These are phyloP conservation scores for Microcebus lehilahytsara DNA, from an alignment of 2,113 vertebrate species.

Conservation along the genomic window DNA sequence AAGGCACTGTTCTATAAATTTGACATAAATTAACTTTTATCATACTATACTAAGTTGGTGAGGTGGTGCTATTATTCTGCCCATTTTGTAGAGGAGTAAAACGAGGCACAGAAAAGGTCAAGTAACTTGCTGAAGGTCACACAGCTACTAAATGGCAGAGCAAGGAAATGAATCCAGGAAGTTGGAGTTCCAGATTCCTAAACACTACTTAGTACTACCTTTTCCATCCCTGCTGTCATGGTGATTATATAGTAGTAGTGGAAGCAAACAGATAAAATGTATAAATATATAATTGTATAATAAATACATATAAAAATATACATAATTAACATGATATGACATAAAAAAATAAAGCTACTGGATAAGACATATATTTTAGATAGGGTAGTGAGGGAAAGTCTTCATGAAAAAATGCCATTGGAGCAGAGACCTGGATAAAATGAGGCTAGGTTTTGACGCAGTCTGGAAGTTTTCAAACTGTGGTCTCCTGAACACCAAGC, in stretches of 20 bases:
- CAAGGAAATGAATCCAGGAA: neutral
- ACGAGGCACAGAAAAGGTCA: neutral
- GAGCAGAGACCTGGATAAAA: neutral
- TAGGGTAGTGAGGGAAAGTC: neutral
- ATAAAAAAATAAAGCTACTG: neutral
- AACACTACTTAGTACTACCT: neutral
- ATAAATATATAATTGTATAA: neutral
- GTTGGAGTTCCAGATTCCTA: neutral
- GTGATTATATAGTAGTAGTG: neutral
- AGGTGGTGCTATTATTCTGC: neutral
- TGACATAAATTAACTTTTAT: neutral
- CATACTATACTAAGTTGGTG: neutral
- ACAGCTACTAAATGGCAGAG: neutral
- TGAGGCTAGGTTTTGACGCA: neutral
- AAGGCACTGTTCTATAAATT: neutral
- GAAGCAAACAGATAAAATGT: neutral
- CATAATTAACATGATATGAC: neutral
- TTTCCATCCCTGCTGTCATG: neutral
- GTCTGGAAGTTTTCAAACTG: neutral
- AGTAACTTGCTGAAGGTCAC: neutral
- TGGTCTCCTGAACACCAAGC: accelerated
- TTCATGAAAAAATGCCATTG: neutral
- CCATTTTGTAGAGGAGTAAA: neutral
- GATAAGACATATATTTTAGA: neutral
- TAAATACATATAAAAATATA: neutral